phyloP scores from a whole-genome alignment of 1,140 invertebrate species.

The Heliconius himera region DNA sequence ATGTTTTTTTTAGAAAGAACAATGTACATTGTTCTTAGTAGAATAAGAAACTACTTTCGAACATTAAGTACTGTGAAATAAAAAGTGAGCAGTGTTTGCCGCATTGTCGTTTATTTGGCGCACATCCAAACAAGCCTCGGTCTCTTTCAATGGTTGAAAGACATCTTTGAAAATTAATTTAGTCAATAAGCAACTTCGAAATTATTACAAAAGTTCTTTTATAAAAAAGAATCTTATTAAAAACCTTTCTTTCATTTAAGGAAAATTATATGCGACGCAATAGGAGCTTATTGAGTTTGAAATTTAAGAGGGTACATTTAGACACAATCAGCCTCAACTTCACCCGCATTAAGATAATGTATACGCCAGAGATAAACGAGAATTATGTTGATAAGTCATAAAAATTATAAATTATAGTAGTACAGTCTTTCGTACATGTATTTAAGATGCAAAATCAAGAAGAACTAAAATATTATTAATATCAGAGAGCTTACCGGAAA shows the following conservation, averaged over 20 bases:
- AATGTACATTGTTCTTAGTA: not conserved
- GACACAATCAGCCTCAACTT: not conserved
- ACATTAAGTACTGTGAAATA: not conserved
- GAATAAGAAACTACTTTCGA: slow-evolving; percentile 18
- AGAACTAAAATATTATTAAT: no score
- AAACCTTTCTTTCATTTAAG: not conserved
- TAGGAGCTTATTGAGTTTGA: slow-evolving; percentile 6
- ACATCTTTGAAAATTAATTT: slow-evolving; percentile 21
- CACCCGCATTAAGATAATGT: slow-evolving; percentile 6
- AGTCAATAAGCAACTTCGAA: slow-evolving; percentile 23
- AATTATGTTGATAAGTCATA: not conserved
- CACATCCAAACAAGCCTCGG: slow-evolving; percentile 16
- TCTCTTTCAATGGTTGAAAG: not conserved
- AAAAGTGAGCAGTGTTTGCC: slow-evolving; percentile 13
- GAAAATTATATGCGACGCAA: not conserved
- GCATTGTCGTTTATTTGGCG: slow-evolving; percentile 24
- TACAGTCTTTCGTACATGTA: no score
- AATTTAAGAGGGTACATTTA: slow-evolving; percentile 2
- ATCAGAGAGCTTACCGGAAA: no score
- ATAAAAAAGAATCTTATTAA: not conserved
- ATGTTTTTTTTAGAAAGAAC: no score
- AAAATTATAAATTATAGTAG: not conserved
- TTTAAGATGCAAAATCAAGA: no score
- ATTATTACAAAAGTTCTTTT: slow-evolving; percentile 16
- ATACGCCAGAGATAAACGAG: not conserved